These are phyloP conservation scores for Mesorhabditis belari DNA, from an alignment of 2,888 invertebrate genomes.

Conservation along the genomic window DNA sequence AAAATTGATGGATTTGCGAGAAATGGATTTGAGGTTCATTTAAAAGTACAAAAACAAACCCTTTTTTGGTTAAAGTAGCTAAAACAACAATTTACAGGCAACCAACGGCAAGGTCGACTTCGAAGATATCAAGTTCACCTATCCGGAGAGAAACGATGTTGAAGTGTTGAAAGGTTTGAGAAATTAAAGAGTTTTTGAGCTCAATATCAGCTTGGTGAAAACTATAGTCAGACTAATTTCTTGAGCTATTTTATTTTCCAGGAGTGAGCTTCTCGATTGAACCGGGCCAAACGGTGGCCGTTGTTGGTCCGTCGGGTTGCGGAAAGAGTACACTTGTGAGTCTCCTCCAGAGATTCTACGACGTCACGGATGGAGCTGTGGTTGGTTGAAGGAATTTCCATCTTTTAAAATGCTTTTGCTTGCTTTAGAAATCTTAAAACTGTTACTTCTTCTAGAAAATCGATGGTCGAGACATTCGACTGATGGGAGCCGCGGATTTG, in stretches of 20 bases:
- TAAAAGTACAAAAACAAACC: neutral
- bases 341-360: slow-evolving; percentile 73
- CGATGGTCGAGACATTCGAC: slow-evolving; percentile 51
- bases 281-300: slow-evolving; percentile 23
- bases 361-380: slow-evolving; percentile 66
- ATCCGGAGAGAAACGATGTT: slow-evolving; percentile 53
- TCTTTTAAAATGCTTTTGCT: neutral
- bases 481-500: slow-evolving; percentile 60
- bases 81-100: slow-evolving; percentile 12
- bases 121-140: slow-evolving; percentile 51
- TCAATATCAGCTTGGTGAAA: too few relatives aligned
- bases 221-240: too few relatives aligned
- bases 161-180: slow-evolving; percentile 19
- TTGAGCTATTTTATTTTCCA: neutral
- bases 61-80: neutral
- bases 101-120: slow-evolving; percentile 37
- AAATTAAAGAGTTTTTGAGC: too few relatives aligned
- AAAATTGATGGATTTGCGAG: slow-evolving; percentile 52
- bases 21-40: slow-evolving; percentile 30
- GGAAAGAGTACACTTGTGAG: slow-evolving; percentile 56
- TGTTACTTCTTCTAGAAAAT: slow-evolving; percentile 24
- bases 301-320: slow-evolving; percentile 55
- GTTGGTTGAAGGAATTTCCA: slow-evolving; percentile 50
- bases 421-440: neutral
- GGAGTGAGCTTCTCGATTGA: slow-evolving; percentile 23